phyloP scores from a whole-genome alignment of 2,888 invertebrate genomes.

The Apamea crenata region DNA sequence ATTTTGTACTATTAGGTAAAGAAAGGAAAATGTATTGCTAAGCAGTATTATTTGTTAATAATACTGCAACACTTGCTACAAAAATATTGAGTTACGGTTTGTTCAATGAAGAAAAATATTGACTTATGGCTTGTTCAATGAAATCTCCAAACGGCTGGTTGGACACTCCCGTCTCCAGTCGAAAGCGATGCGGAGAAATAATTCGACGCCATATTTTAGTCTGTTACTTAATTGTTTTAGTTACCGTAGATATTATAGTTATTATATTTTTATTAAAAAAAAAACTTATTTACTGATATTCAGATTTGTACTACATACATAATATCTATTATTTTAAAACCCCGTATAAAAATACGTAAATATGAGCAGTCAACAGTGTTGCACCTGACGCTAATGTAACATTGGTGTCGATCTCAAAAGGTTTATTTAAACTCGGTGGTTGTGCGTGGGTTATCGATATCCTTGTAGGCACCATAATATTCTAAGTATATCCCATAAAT shows the following conservation, averaged over 20 bases:
- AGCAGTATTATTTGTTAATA: no score
- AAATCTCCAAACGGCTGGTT: not conserved
- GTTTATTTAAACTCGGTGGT: not conserved
- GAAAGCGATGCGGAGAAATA: not conserved
- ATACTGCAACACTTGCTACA: no score
- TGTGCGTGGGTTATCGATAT: not conserved
- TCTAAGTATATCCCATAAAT: not conserved
- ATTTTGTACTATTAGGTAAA: no score
- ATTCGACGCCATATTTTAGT: not conserved
- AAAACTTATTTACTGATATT: no score
- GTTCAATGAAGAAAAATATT: not conserved
- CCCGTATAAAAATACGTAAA: no score
- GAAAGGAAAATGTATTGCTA: no score
- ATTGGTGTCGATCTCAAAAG: slow-evolving; percentile 9
- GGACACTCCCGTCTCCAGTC: not conserved
- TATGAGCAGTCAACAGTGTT: not conserved
- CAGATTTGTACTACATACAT: no score
- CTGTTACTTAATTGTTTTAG: no score
- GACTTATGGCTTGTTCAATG: no score
- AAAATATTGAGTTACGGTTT: not conserved
- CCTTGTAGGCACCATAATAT: not conserved
- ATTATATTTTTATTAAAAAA: no score
- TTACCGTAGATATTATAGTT: no score
- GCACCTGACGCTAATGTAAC: slow-evolving; percentile 12
- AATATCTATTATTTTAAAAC: no score